phyloP scores from a whole-genome alignment of 2,888 invertebrate species.

The Chalcis sispes region DNA sequence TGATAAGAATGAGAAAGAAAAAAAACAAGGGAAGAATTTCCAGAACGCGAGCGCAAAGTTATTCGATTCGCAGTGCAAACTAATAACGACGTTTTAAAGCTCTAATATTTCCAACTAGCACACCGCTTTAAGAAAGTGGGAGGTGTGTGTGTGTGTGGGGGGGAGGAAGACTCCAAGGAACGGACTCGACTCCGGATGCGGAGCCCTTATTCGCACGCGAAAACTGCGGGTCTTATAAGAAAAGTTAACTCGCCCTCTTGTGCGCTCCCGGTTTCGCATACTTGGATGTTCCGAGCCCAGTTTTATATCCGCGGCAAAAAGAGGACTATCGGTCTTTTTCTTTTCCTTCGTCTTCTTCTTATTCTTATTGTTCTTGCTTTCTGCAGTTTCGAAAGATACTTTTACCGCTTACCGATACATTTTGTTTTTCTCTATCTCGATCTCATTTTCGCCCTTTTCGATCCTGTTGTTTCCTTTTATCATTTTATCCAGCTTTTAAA shows the following conservation, averaged over 20 bases:
- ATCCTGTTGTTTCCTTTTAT: slow-evolving; percentile 40
- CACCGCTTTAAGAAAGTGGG: too few relatives aligned
- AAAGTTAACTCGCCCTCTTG: slow-evolving; percentile 69
- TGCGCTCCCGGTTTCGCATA: slow-evolving; percentile 48
- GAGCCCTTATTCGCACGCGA: slow-evolving; percentile 67
- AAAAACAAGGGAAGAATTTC: neutral
- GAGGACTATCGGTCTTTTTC: slow-evolving; percentile 18
- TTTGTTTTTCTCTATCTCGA: neutral
- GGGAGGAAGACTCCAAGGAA: too few relatives aligned
- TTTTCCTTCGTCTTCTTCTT: slow-evolving; percentile 13
- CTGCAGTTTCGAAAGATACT: slow-evolving; percentile 28
- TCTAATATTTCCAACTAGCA: slow-evolving; percentile 67
- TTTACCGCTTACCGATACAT: slow-evolving; percentile 34
- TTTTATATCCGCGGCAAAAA: slow-evolving; percentile 15
- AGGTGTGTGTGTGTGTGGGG: too few relatives aligned
- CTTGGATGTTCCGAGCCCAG: slow-evolving; percentile 27
- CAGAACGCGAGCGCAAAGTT: slow-evolving; percentile 62
- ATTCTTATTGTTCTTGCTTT: slow-evolving; percentile 11
- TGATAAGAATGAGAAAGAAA: neutral
- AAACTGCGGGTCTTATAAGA: slow-evolving; percentile 74
- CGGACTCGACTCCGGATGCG: slow-evolving; percentile 59
- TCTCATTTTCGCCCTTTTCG: neutral
- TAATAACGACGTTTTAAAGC: slow-evolving; percentile 73
- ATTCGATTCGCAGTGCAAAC: slow-evolving; percentile 70
- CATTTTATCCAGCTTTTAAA: slow-evolving; percentile 36